Percentiles rank a stretch among this genome's conserved stretches.
phyloP scores from a whole-genome alignment of 1,140 invertebrate genomes.

The Gonioctena quinquepunctata region DNA sequence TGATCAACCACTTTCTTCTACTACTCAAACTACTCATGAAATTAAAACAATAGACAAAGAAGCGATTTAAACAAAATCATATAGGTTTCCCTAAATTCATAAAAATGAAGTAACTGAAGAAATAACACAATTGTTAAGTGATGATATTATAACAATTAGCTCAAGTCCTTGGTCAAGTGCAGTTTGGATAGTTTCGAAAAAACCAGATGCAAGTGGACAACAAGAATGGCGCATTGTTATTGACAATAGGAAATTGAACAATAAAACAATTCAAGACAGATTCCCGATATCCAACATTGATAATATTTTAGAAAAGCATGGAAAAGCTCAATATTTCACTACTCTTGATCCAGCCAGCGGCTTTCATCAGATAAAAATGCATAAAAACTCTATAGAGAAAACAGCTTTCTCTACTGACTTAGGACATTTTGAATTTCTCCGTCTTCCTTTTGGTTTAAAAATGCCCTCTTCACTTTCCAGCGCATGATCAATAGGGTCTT shows the following conservation, averaged over 20 bases:
- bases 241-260: constrained; percentile 54
- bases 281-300: constrained; percentile 59
- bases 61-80: constrained; percentile 12
- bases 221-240: constrained; percentile 27
- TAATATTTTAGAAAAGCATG: constrained; percentile 50
- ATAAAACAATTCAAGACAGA: constrained; percentile 52
- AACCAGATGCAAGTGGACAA: constrained; percentile 9
- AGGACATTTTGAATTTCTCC: constrained; percentile 52
- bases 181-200: constrained; percentile 11
- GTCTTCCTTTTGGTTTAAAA: constrained; percentile 41
- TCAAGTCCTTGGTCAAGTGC: constrained; percentile 9
- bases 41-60: constrained; percentile 1
- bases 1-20: neutral
- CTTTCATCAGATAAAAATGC: constrained; percentile 20
- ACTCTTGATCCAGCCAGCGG: constrained; percentile 50
- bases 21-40: neutral
- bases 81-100: constrained; percentile 9
- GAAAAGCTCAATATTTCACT: constrained; percentile 47
- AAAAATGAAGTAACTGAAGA: constrained; percentile 19
- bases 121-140: constrained; percentile 7
- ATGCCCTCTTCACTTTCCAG: constrained; percentile 38
- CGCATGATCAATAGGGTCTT: constrained; percentile 46
- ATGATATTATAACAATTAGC: constrained; percentile 22
- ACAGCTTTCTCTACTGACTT: constrained; percentile 43
- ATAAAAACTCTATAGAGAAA: constrained; percentile 37